Evolutionary conservation across 1,140 invertebrate genomes (phyloP).

Genomic region (Vanessa atalanta): DNA sequence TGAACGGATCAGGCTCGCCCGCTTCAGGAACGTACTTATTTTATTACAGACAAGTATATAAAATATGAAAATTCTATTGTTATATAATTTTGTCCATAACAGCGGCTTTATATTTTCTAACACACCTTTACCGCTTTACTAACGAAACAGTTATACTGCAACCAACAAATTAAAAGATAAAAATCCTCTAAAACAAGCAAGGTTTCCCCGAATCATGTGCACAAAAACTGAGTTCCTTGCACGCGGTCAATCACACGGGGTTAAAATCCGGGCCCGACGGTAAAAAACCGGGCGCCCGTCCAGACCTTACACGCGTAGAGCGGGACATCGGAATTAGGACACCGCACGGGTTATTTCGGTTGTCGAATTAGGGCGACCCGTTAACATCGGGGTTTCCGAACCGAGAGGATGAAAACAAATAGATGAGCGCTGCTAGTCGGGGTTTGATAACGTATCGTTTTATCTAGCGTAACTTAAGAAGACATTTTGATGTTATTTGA

Average conservation of each 20-base stretch:
- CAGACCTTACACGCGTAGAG: slow-evolving; percentile 44
- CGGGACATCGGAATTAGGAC: slow-evolving; percentile 63
- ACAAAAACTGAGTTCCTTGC: slow-evolving; percentile 29
- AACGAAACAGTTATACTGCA: slow-evolving; percentile 1
- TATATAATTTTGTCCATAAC: neutral
- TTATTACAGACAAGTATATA: slow-evolving; percentile 7
- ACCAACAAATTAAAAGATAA: slow-evolving; percentile 2
- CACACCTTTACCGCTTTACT: neutral
- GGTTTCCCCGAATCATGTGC: slow-evolving; percentile 7
- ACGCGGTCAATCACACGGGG: slow-evolving; percentile 45
- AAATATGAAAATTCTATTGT: neutral
- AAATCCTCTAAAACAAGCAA: slow-evolving; percentile 12
- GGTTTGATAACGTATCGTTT: slow-evolving; percentile 9
- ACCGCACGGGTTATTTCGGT: slow-evolving; percentile 70
- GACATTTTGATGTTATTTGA: neutral
- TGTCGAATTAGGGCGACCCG: slow-evolving; percentile 68
- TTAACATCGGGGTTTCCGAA: slow-evolving; percentile 68
- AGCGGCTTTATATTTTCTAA: neutral
- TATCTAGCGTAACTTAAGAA: neutral
- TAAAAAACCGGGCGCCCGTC: slow-evolving; percentile 39
- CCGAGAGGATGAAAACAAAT: slow-evolving; percentile 58
- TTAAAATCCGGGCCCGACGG: slow-evolving; percentile 36
- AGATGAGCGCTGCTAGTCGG: slow-evolving; percentile 33
- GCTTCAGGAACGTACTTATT: neutral
- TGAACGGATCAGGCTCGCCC: neutral